Conservation (phyloP, 1,140 invertebrate species). For the Caerostris darwini region DNA sequence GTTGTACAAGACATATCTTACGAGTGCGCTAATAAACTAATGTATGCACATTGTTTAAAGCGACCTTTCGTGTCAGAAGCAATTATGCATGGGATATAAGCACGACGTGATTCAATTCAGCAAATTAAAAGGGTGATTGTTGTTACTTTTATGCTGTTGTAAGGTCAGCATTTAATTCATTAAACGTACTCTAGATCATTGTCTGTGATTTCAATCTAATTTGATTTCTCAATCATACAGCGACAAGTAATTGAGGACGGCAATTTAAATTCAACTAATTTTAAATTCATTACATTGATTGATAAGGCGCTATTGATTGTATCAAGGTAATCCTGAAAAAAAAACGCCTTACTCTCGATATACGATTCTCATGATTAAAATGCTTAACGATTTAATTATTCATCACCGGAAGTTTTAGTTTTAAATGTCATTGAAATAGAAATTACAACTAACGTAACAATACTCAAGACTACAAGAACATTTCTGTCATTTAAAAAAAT, state of each 20-base stretch:
- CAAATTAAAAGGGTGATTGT: conserved; percentile 18
- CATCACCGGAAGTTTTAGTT: too few species aligned
- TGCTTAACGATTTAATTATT: too few species aligned
- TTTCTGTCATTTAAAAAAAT: too few species aligned
- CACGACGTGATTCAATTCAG: not conserved
- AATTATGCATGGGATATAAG: not conserved
- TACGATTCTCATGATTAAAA: too few species aligned
- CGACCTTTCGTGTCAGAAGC: not conserved
- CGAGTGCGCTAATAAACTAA: not conserved
- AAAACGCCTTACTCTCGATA: too few species aligned
- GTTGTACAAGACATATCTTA: not conserved
- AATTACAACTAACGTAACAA: too few species aligned
- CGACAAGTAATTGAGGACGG: not conserved
- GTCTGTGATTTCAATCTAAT: not conserved
- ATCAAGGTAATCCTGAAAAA: too few species aligned
- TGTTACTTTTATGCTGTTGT: not conserved
- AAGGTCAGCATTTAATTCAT: not conserved
- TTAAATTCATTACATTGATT: not conserved
- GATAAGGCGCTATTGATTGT: not conserved
- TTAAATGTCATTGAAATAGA: too few species aligned
- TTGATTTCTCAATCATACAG: not conserved
- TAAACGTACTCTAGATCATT: not conserved
- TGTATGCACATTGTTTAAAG: not conserved
- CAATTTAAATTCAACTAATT: not conserved
- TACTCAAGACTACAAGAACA: too few species aligned